Evolutionary conservation across 2,888 invertebrate species (phyloP), one percentile per base, ranked within the genome.

Genomic region (Agrochola circellaris): DNA sequence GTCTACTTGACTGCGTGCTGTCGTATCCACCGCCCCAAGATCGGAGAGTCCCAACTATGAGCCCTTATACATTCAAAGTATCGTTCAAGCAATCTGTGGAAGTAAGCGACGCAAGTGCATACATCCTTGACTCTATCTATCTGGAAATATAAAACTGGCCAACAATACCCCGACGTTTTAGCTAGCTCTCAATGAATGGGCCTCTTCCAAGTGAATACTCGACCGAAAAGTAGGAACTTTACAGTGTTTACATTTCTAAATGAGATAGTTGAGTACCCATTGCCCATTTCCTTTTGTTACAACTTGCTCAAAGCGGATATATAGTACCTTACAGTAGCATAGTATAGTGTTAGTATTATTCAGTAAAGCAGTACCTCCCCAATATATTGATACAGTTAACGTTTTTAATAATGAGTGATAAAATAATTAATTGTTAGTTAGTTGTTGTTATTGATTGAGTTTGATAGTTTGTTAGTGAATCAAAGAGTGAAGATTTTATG

Each of bases 271-370:
- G 45, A 30, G 56, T 58, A 42, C 11, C 23, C 15, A 58, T 34
- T 73, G 73, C 34, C 58, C 15, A 73, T 65, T 81, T 81, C 3
- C 17, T 60, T 26, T 54, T 74, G 7, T 51, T 45, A 34, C 30
- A 42, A 64, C 13, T 60, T 23, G 13, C 42, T 42, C 30, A 66
- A 38, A n/a, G 26, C 26, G 26, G 2, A 9, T 0, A 13, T 23
- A 38, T 26, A 5, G 15, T 54, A 34, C 9, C 11, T 20, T n/a
- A 3, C 20, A 15, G 3, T 70, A 23, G 8, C 62, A 17, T 9
- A 23, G 8, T 79, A 23, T 9, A 38, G 1, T n/a, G 17, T 13
- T 48, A 66, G 48, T 48, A 48, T 23, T 66, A 66, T 48, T 66
- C 15, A 45, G 26, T 26, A 20, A 13, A 45, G 15, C 13, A 66